Percentiles rank a stretch among this genome's conserved stretches.
Conservation (phyloP, 1,140 invertebrate genomes). For the Daktulosphaira vitifoliae region DNA sequence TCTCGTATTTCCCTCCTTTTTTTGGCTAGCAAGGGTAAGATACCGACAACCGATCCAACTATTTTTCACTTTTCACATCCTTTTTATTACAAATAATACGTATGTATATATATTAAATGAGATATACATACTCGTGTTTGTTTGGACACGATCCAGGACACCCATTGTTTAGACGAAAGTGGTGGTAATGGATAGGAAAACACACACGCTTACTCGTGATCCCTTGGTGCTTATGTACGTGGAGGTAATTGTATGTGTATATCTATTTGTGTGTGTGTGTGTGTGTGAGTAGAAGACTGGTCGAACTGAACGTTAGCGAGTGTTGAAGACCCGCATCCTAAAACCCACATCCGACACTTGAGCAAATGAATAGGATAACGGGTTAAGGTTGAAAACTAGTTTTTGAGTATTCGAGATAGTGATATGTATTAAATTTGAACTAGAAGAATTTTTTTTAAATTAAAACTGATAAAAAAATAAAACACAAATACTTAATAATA, state of each 20-base stretch:
- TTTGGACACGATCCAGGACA: slow-evolving; percentile 18
- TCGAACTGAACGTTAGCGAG: slow-evolving; percentile 11
- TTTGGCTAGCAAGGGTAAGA: neutral
- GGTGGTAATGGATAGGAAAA: slow-evolving; percentile 30
- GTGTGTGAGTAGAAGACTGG: neutral
- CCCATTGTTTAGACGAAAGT: slow-evolving; percentile 27
- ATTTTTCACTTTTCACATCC: neutral
- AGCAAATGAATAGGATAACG: no score
- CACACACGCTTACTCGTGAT: slow-evolving; percentile 4
- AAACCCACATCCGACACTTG: neutral
- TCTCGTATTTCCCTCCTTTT: slow-evolving; percentile 1
- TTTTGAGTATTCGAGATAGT: no score
- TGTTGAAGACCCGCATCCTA: neutral
- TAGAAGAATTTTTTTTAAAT: no score
- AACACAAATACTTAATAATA: no score
- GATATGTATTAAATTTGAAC: no score
- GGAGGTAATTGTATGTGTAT: neutral
- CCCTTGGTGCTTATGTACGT: neutral
- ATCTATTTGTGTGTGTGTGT: neutral
- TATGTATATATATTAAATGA: no score
- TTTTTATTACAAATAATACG: no score
- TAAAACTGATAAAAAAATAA: no score
- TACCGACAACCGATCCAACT: neutral
- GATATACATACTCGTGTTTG: neutral
- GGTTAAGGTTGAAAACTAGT: neutral